Evolutionary conservation across 2,888 invertebrate species (phyloP), one percentile per base, ranked within the genome.

Genomic region (Acleris cristana): DNA sequence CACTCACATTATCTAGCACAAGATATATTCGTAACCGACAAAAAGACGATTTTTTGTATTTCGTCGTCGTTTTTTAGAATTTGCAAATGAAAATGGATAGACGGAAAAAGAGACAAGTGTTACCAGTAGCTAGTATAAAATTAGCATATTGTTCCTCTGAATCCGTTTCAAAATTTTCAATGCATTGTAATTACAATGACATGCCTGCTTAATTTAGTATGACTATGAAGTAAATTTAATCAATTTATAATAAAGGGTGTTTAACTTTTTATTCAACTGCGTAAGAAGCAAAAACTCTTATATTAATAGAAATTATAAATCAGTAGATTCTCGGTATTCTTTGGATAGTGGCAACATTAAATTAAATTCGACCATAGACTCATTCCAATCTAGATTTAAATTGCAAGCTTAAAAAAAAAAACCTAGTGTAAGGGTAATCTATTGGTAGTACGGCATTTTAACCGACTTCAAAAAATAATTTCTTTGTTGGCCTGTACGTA

Each of bases 21-120:
- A 81, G 72, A 79, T 83, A 75, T 79, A 73, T 83, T 77, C 81
- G 72, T 77, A 86, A 83, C 83, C 79, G 85, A 87, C 85, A 86
- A 86, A 81, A 83, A 78, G 79, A 77, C 79, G 78, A 79, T 73
- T 75, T 83, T 81, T 84, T 81, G 79, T 88, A 84, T 84, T 85
- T 77, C 81, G 84, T 85, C 84, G 89, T 87, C 88, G 89, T 90
- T 90, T 90, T 90, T 88, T 86, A 85, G 76, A 85, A 82, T 89
- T 88, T 85, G 84, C 79, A 84, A 88, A 87, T 84, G 88, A 90
- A 90, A 89, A 90, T 89, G 90, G 89, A 89, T 84, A 88, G 85
- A 89, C 84, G 88, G 85, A 83, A 73, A 69, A 71, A 30, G 30
- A 44, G 23, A 58, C 54, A 30, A 76, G 75, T 84, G 84, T 87